Percentiles rank a stretch among this genome's conserved stretches.
phyloP scores from a whole-genome alignment of 2,888 invertebrate genomes.

The Lordiphosa andalusiaca region DNA sequence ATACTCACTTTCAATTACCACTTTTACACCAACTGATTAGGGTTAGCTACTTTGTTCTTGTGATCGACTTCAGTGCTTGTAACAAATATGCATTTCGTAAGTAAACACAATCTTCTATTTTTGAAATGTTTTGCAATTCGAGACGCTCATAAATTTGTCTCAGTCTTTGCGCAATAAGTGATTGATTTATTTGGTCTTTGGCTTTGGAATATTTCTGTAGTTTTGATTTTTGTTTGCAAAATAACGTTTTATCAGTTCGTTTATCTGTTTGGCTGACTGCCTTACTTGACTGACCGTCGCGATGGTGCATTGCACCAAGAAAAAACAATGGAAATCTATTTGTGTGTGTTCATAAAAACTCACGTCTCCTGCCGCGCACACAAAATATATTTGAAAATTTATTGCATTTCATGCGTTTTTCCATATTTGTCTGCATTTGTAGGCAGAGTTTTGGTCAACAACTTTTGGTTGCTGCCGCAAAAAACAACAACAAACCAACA shows the following conservation, averaged over 20 bases:
- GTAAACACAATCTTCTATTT: slow-evolving; percentile 8
- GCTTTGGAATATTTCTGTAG: slow-evolving; percentile 23
- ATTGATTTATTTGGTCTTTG: slow-evolving; percentile 50
- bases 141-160: slow-evolving; percentile 48
- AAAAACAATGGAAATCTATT: slow-evolving; percentile 22
- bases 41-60: no score
- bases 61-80: background rate
- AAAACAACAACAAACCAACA: slow-evolving; percentile 22
- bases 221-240: slow-evolving; percentile 38
- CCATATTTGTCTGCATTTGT: slow-evolving; percentile 69
- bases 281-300: slow-evolving; percentile 1
- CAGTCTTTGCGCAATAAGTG: slow-evolving; percentile 42
- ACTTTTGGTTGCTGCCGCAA: slow-evolving; percentile 55
- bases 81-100: background rate
- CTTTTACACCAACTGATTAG: no score
- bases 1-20: no score
- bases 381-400: slow-evolving; percentile 70
- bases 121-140: slow-evolving; percentile 7
- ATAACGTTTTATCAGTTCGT: slow-evolving; percentile 33
- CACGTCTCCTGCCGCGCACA: slow-evolving; percentile 35
- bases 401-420: slow-evolving; percentile 69
- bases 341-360: slow-evolving; percentile 13
- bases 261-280: slow-evolving; percentile 27
- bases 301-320: slow-evolving; percentile 37
- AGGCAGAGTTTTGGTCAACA: slow-evolving; percentile 63